A percentile compares a stretch with the other conserved stretches of the same genome.
phyloP scores from a whole-genome alignment of 1,140 invertebrate species.

The Pararge aegeria region DNA sequence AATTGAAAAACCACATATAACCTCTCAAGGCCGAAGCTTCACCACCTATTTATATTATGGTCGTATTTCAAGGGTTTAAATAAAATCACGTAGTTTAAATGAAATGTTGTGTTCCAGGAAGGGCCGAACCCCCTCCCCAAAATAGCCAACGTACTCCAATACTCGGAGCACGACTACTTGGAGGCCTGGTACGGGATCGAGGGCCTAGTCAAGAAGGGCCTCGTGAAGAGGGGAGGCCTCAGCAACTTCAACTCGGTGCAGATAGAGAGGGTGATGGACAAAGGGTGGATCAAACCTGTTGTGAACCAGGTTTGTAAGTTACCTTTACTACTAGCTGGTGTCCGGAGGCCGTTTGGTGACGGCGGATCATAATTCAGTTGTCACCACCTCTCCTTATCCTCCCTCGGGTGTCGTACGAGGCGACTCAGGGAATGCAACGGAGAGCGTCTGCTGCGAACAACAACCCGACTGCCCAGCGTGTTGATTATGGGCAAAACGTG shows the following conservation, averaged over 20 bases:
- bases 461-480: too few relatives aligned
- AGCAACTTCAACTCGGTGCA: constrained; percentile 92
- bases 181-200: constrained; percentile 82
- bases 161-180: constrained; percentile 74
- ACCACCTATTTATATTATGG: too few relatives aligned
- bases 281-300: constrained; percentile 86
- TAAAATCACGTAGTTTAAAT: neutral
- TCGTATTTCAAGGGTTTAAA: neutral
- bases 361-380: too few relatives aligned
- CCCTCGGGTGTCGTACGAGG: too few relatives aligned
- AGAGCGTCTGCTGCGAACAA: too few relatives aligned
- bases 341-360: too few relatives aligned
- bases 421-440: too few relatives aligned
- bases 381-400: too few relatives aligned
- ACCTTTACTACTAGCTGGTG: too few relatives aligned
- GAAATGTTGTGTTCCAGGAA: constrained; percentile 45
- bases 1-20: too few relatives aligned
- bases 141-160: constrained; percentile 60
- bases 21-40: too few relatives aligned
- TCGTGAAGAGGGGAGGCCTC: constrained; percentile 84
- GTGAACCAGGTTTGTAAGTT: constrained; percentile 88
- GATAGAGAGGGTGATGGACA: constrained; percentile 82
- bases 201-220: constrained; percentile 76
- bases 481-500: too few relatives aligned
- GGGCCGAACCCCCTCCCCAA: constrained; percentile 51